phyloP scores from a whole-genome alignment of 2,797 vertebrate species.

The Acanthurus lineatus region DNA sequence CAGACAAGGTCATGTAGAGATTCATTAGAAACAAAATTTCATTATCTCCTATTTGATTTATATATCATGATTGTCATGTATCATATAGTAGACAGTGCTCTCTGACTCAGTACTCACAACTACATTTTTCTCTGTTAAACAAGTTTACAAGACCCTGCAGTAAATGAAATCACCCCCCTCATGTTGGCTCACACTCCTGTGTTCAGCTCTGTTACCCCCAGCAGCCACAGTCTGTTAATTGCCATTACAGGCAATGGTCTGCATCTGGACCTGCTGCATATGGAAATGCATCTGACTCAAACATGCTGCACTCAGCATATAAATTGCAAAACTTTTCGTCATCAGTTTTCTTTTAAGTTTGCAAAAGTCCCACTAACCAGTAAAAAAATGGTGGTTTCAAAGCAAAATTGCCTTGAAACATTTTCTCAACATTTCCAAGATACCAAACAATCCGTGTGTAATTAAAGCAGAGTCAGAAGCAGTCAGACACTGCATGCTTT shows the following conservation, averaged over 20 bases:
- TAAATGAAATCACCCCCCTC: conserved; percentile 27
- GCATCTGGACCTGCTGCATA: conserved; percentile 64
- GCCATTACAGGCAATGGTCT: conserved; percentile 54
- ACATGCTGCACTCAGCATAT: conserved; percentile 54
- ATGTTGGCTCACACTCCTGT: conserved; percentile 30
- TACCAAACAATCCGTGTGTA: neutral
- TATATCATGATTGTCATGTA: conserved; percentile 16
- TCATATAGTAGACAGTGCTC: neutral
- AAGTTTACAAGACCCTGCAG: conserved; percentile 17
- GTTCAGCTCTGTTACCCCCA: conserved; percentile 41
- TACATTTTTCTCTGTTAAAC: conserved; percentile 7
- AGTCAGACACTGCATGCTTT: neutral
- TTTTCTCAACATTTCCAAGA: neutral
- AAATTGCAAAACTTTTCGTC: conserved; percentile 35
- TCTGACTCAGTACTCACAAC: conserved; percentile 13
- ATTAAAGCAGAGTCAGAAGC: neutral
- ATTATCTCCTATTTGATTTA: conserved; percentile 19
- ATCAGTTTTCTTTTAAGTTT: conserved; percentile 24
- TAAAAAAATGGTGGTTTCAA: conserved; percentile 3
- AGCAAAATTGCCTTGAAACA: neutral
- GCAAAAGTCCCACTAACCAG: conserved; percentile 13
- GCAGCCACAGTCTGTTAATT: conserved; percentile 54
- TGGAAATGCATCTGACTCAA: conserved; percentile 50
- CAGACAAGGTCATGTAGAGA: neutral
- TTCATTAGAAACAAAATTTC: conserved; percentile 2